Percentiles rank a stretch among this genome's conserved stretches.
These are phyloP conservation scores for Zaprionus gabonicus DNA, from an alignment of 1,140 invertebrate species.

Conservation along the genomic window DNA sequence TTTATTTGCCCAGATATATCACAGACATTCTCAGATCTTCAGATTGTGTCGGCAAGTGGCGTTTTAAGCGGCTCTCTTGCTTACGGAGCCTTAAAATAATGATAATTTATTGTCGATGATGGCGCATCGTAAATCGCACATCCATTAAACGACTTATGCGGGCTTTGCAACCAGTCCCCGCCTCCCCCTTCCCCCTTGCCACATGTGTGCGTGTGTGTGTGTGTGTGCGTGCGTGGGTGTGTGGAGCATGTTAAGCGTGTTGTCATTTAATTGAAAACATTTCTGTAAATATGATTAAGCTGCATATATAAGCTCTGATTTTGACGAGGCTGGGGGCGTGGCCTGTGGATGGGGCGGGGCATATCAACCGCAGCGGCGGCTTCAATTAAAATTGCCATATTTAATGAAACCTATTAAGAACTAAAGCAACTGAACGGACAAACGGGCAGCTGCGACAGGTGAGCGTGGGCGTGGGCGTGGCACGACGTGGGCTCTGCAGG, in stretches of 20 bases:
- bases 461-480: constrained; percentile 11
- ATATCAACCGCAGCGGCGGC: constrained; percentile 12
- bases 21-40: not conserved
- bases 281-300: constrained; percentile 64
- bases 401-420: constrained; percentile 58
- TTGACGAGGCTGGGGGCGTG: not conserved
- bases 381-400: constrained; percentile 60
- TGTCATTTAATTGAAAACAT: constrained; percentile 63
- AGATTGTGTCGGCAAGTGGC: constrained; percentile 5
- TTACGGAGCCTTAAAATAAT: constrained; percentile 21
- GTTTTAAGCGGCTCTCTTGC: constrained; percentile 1
- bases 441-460: not conserved
- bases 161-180: constrained; percentile 36
- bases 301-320: constrained; percentile 38
- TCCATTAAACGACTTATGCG: constrained; percentile 67
- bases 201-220: not conserved
- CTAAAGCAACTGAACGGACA: constrained; percentile 13
- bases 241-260: constrained; percentile 40
- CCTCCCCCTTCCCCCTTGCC: not conserved
- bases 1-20: not conserved
- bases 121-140: constrained; percentile 60
- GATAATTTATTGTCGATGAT: constrained; percentile 44
- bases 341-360: not conserved
- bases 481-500: not conserved
- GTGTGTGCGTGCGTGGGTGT: not conserved